Base-by-base conservation (phyloP, 2,113 vertebrate genomes). In the Oophaga pumilio region DNA sequence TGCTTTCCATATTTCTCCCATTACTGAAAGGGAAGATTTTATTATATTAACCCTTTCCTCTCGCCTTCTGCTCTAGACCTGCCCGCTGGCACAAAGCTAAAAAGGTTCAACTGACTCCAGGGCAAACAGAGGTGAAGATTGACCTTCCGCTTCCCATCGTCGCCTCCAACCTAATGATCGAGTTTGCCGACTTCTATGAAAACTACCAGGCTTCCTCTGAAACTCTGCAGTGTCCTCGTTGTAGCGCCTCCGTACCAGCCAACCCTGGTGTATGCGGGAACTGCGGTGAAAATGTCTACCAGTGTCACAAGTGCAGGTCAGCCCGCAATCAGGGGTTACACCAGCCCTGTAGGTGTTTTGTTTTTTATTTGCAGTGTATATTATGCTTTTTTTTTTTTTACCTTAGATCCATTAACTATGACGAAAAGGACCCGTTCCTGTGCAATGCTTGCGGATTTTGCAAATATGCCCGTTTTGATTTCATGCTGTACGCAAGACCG, bases 81-180 rank as follows among this genome's bases (percentile, higher is more conserved):
- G 98, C 98, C 24, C 97, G 97, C 57, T 99, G 98, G 98, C 98
- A 99, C 93, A 99, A 99, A 93, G 98, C 98, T 82, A 99, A 99
- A 92, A 99, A 98, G 86, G 97, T 98, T 22, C 98, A 98, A 91
- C 94, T 99, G 90, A 99, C 97, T 0, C 97, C 98, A 0, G 98
- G 98, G 28, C 98, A 99, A 91, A 99, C 98, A 0, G 98, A 99
- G 91, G 98, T 99, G 90, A 99, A 99, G 95, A 99, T 99, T 0
- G 98, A 99, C 90, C 94, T 99, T 24, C 98, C 98, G 0, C 89
- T 99, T 89, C 98, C 98, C 87, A 99, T 99, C 0, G 97, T 99
- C 78, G 98, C 98, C 22, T 99, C 98, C 50, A 99, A 99, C 93
- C 92, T 99, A 90, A 99, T 99, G 98, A 98, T 99, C 0, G 98